A percentile compares a stretch with the other conserved stretches of the same genome.
These are phyloP conservation scores for Sarcophaga bullata DNA, from an alignment of 1,140 invertebrate species.

Conservation along the genomic window DNA sequence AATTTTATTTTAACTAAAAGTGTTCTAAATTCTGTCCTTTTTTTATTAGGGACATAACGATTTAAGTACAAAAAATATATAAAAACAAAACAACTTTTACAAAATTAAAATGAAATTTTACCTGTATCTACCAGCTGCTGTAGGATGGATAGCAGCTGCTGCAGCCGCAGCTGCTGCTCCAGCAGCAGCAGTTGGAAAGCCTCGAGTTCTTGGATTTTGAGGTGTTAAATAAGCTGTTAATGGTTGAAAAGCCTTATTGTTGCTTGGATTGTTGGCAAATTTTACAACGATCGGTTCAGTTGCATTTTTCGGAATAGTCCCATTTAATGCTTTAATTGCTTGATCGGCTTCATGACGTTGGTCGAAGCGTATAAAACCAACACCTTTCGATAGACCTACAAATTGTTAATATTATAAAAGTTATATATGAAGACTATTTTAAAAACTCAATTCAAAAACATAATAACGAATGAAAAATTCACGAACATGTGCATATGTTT, in stretches of 20 bases:
- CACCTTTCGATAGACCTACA: constrained; percentile 95
- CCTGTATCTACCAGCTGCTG: constrained; percentile 85
- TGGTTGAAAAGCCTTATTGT: constrained; percentile 91
- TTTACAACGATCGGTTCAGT: constrained; percentile 98
- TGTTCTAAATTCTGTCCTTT: neutral
- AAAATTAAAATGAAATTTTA: constrained; percentile 65
- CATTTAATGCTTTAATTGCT: constrained; percentile 97
- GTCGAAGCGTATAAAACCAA: constrained; percentile 99
- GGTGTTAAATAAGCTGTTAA: constrained; percentile 92
- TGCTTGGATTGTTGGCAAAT: constrained; percentile 99
- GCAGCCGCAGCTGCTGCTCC: constrained; percentile 69
- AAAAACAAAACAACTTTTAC: constrained; percentile 25
- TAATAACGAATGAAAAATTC: neutral
- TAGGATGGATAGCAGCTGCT: constrained; percentile 84
- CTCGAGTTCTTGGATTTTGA: constrained; percentile 73
- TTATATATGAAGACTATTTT: neutral
- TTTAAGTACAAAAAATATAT: constrained; percentile 15
- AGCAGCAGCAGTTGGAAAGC: constrained; percentile 82
- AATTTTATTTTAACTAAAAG: too few species aligned
- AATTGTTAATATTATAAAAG: neutral
- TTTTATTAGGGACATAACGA: neutral
- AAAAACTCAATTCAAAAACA: neutral
- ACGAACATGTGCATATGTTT: constrained; percentile 1
- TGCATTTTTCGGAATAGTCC: constrained; percentile 94
- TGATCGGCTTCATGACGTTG: constrained; percentile 96